Percentiles rank a stretch among this genome's conserved stretches.
Evolutionary conservation across 2,888 invertebrate species (phyloP).

Genomic region (Cosmia pyralina): DNA sequence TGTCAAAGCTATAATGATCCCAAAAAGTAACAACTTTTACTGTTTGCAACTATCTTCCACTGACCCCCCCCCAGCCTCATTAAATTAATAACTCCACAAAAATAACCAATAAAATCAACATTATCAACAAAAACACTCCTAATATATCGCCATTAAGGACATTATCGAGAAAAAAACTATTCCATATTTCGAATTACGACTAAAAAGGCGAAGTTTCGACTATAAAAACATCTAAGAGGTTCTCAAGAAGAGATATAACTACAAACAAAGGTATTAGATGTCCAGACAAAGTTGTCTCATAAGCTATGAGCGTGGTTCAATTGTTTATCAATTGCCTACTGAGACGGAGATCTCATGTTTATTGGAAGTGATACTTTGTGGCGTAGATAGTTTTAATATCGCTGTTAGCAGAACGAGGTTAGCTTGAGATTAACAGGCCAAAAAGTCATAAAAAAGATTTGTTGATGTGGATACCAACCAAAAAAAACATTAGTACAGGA

Average conservation of each 20-base stretch:
- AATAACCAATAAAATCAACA: conserved; percentile 38
- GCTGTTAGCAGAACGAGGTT: too few species aligned
- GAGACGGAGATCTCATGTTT: conserved; percentile 17
- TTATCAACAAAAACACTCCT: conserved; percentile 51
- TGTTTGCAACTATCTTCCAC: neutral
- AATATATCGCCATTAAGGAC: conserved; percentile 48
- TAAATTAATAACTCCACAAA: conserved; percentile 31
- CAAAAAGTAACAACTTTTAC: neutral
- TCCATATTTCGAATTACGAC: conserved; percentile 74
- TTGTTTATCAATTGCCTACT: conserved; percentile 72
- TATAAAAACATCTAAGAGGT: conserved; percentile 82
- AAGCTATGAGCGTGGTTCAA: conserved; percentile 74
- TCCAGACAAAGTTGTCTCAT: conserved; percentile 75
- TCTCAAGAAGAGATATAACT: conserved; percentile 75
- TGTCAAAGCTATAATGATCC: neutral
- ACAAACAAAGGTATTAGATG: conserved; percentile 79
- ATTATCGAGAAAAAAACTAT: conserved; percentile 70
- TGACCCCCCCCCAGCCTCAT: neutral
- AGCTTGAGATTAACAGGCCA: neutral
- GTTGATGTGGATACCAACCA: too few species aligned
- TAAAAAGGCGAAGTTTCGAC: conserved; percentile 77
- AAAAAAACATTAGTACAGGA: too few species aligned
- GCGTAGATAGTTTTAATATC: neutral
- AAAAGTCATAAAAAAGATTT: neutral
- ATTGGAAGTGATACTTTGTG: conserved; percentile 14